Conservation (phyloP, 2,797 vertebrate species). For the Lithobates pipiens region DNA sequence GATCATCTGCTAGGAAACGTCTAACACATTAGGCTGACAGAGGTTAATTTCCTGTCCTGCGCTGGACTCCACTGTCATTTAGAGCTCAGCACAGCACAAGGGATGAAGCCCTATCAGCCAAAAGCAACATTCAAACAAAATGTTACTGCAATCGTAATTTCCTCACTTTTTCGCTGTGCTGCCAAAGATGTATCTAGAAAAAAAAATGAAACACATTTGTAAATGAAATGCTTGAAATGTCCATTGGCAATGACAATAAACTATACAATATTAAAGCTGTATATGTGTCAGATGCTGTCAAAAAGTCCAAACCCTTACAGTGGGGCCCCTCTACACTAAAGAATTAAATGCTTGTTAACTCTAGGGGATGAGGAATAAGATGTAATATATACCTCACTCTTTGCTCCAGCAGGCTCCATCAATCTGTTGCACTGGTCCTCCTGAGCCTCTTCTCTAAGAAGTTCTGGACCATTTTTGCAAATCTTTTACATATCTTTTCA, state of each 20-base stretch:
- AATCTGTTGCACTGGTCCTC: too few species aligned
- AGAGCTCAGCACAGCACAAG: slow-evolving; percentile 8
- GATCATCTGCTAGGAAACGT: neutral
- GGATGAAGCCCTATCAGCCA: slow-evolving; percentile 2
- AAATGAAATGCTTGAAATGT: neutral
- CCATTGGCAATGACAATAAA: neutral
- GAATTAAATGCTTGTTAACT: too few species aligned
- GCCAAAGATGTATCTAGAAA: neutral
- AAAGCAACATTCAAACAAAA: neutral
- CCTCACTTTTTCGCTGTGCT: neutral
- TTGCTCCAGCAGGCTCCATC: too few species aligned
- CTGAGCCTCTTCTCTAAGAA: too few species aligned
- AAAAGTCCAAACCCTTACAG: too few species aligned
- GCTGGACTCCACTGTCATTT: neutral
- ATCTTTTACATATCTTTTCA: too few species aligned
- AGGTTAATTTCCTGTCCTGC: slow-evolving; percentile 12
- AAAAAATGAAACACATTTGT: neutral
- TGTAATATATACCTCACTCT: too few species aligned
- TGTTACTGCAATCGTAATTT: neutral
- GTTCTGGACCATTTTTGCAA: too few species aligned
- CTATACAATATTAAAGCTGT: neutral
- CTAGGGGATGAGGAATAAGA: too few species aligned
- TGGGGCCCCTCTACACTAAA: too few species aligned
- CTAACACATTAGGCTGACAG: slow-evolving; percentile 1
- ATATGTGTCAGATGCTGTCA: neutral